Evolutionary conservation across 2,888 invertebrate genomes (phyloP).

Genomic region (Athalia cordata): DNA sequence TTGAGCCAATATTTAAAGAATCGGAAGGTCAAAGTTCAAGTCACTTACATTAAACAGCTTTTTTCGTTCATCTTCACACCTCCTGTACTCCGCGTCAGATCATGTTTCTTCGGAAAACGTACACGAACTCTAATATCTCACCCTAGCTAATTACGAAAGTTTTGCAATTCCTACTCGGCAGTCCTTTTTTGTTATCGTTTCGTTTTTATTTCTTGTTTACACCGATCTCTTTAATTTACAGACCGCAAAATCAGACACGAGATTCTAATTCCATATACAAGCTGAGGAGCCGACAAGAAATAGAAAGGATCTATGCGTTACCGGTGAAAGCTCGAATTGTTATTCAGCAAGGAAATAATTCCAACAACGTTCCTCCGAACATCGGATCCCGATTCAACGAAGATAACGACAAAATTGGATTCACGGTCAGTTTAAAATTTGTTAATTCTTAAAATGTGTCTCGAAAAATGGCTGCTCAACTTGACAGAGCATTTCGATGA

Average conservation of each 20-base stretch:
- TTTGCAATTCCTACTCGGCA: too few relatives aligned
- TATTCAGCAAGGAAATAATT: constrained; percentile 43
- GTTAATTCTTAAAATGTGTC: background rate
- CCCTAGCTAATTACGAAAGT: too few relatives aligned
- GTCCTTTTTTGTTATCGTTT: too few relatives aligned
- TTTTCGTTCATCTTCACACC: background rate
- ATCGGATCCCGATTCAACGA: constrained; percentile 49
- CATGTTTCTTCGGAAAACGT: too few relatives aligned
- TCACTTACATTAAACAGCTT: background rate
- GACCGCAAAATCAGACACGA: background rate
- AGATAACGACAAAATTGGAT: constrained; percentile 56
- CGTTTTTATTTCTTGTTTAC: too few relatives aligned
- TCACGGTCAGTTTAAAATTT: constrained; percentile 53
- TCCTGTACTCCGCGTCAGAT: too few relatives aligned
- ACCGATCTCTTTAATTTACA: background rate
- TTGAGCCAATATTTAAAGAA: too few relatives aligned
- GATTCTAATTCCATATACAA: background rate
- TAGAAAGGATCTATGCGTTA: constrained; percentile 57
- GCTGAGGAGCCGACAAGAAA: constrained; percentile 47
- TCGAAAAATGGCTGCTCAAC: too few relatives aligned
- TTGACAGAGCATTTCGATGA: too few relatives aligned
- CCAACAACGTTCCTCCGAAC: constrained; percentile 4
- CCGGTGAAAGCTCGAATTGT: constrained; percentile 66
- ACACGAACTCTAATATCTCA: too few relatives aligned
- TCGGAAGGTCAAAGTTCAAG: background rate